These are phyloP conservation scores for Cheilinus undulatus DNA, from an alignment of 2,113 vertebrate species.

Conservation along the genomic window DNA sequence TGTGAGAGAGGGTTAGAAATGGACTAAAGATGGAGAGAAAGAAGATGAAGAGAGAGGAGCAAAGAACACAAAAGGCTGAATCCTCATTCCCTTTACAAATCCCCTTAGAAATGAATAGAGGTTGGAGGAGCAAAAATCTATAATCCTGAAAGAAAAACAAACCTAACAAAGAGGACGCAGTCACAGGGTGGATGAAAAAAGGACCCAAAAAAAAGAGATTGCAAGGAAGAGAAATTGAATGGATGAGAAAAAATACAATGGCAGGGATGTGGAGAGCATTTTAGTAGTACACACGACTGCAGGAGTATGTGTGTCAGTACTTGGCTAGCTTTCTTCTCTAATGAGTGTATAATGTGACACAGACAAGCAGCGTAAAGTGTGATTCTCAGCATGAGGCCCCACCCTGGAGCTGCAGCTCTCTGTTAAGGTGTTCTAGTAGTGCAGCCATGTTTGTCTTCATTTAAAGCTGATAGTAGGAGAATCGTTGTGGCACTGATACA, in stretches of 20 bases:
- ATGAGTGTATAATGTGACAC: constrained; percentile 50
- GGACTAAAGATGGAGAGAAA: constrained; percentile 26
- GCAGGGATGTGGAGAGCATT: constrained; percentile 2
- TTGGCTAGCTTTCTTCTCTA: constrained; percentile 25
- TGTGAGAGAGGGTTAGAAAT: constrained; percentile 28
- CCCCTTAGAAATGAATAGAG: constrained; percentile 46
- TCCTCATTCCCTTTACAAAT: constrained; percentile 63
- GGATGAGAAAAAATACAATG: constrained; percentile 22
- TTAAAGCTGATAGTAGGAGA: constrained; percentile 2
- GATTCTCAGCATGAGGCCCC: constrained; percentile 25
- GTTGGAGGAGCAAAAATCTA: constrained; percentile 41
- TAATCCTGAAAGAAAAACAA: constrained; percentile 53
- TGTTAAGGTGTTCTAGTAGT: constrained; percentile 21
- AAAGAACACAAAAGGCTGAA: constrained; percentile 48
- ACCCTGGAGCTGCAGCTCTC: constrained; percentile 18
- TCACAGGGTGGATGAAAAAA: constrained; percentile 16
- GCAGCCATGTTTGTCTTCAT: constrained; percentile 5
- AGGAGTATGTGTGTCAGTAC: constrained; percentile 18
- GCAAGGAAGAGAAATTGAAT: constrained; percentile 22
- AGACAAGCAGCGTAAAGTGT: constrained; percentile 34
- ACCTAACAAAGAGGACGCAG: constrained; percentile 44
- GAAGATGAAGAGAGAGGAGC: constrained; percentile 25
- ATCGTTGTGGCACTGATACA: not conserved
- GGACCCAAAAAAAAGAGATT: not conserved
- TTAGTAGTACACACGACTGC: constrained; percentile 1